Conservation (phyloP, 2,113 vertebrate genomes). For the Atrichornis clamosus region DNA sequence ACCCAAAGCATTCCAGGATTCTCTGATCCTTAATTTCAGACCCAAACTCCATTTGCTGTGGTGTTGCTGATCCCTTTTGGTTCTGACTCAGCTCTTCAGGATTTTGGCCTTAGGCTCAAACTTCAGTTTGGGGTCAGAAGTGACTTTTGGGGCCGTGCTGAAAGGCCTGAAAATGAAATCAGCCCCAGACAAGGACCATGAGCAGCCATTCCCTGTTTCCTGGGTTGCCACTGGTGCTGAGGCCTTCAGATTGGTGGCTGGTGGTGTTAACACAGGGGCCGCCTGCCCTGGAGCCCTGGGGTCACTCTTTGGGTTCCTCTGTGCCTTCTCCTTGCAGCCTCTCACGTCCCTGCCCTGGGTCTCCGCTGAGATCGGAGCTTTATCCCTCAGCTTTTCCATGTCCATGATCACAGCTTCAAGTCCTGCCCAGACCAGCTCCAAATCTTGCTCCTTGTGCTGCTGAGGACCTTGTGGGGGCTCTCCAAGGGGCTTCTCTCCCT, state of each 20-base stretch:
- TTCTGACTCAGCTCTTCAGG: background rate
- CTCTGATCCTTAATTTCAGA: background rate
- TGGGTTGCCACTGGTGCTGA: background rate
- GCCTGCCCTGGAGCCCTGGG: background rate
- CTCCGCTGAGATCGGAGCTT: background rate
- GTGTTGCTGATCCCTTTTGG: background rate
- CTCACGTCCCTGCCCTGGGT: rapidly evolving
- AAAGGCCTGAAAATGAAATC: background rate
- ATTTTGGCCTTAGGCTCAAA: background rate
- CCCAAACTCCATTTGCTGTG: background rate
- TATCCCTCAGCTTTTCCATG: background rate
- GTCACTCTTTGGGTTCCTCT: background rate
- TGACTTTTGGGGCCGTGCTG: background rate
- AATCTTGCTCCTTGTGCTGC: background rate
- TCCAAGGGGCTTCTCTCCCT: background rate
- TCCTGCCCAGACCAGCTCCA: background rate
- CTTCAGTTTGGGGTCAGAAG: background rate
- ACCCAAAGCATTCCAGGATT: background rate
- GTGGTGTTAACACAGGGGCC: background rate
- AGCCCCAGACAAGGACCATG: too few species aligned
- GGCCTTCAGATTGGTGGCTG: background rate
- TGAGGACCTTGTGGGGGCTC: background rate
- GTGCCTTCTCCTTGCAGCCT: background rate
- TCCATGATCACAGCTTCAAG: rapidly evolving
- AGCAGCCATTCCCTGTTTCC: background rate